A percentile compares a stretch with the other conserved stretches of the same genome.
Conservation (phyloP, 1,140 invertebrate species). For the Notospermus geniculatus region DNA sequence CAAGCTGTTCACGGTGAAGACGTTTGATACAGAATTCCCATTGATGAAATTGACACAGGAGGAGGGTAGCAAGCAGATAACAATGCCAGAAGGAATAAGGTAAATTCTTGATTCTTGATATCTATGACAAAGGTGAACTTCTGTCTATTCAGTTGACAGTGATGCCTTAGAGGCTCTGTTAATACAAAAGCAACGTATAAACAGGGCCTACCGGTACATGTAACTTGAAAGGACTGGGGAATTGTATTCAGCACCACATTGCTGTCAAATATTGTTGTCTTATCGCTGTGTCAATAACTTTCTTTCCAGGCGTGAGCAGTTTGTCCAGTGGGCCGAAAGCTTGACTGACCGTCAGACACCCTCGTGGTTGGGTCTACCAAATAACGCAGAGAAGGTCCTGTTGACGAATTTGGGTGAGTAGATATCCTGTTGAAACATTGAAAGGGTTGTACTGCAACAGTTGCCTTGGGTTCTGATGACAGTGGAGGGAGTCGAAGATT, state of each 20-base stretch:
- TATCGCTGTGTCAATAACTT: slow-evolving; percentile 3
- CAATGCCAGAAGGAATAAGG: slow-evolving; percentile 99
- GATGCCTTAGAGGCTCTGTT: no score
- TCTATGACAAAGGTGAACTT: no score
- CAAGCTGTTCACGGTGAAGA: slow-evolving; percentile 91
- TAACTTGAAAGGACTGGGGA: no score
- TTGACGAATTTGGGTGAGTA: slow-evolving; percentile 64
- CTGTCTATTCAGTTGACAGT: no score
- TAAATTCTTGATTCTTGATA: slow-evolving; percentile 63
- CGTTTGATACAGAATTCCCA: slow-evolving; percentile 93
- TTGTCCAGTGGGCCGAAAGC: slow-evolving; percentile 94
- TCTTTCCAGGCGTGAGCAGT: slow-evolving; percentile 73
- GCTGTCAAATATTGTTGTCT: not conserved
- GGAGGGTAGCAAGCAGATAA: slow-evolving; percentile 68
- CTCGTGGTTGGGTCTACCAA: slow-evolving; percentile 96
- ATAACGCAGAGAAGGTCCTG: slow-evolving; percentile 97
- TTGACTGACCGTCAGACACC: slow-evolving; percentile 92
- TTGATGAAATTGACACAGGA: slow-evolving; percentile 71
- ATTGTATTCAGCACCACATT: no score
- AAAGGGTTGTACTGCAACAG: not conserved
- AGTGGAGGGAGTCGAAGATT: no score
- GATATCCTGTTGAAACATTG: not conserved
- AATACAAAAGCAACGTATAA: no score
- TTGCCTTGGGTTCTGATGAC: no score
- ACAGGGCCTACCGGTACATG: no score